Conservation (phyloP, 1,140 invertebrate genomes). For the Monomorium pharaonis region DNA sequence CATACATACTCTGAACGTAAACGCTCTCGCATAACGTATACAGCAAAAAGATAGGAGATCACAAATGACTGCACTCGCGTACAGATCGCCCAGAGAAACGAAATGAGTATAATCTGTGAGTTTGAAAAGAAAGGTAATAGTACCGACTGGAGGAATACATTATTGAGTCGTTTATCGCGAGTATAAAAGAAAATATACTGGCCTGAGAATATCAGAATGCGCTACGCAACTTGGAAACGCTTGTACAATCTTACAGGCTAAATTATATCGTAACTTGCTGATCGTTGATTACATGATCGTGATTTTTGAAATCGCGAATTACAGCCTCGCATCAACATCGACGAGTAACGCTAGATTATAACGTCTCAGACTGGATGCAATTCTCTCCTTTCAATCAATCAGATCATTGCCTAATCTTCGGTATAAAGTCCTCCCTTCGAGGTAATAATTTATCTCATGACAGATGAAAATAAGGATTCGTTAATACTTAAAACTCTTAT, state of each 20-base stretch:
- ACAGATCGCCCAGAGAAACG: constrained; percentile 6
- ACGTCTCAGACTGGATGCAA: not conserved
- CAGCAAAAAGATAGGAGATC: constrained; percentile 62
- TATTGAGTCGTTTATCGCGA: not conserved
- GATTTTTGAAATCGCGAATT: constrained; percentile 2
- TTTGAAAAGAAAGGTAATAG: not conserved
- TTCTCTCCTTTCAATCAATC: constrained; percentile 6
- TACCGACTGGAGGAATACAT: not conserved
- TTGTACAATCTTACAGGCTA: constrained; percentile 22
- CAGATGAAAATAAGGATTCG: constrained; percentile 49
- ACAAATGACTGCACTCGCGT: constrained; percentile 57
- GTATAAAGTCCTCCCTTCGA: not conserved
- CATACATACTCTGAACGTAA: constrained; percentile 52
- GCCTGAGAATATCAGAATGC: constrained; percentile 48
- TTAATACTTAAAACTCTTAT: constrained; percentile 60
- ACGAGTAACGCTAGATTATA: constrained; percentile 11
- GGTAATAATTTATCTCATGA: not conserved
- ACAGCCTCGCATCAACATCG: not conserved
- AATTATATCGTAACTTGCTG: constrained; percentile 18
- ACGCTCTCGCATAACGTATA: constrained; percentile 45
- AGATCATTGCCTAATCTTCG: constrained; percentile 7
- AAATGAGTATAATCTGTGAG: constrained; percentile 25
- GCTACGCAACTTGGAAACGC: not conserved
- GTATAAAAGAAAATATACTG: constrained; percentile 42
- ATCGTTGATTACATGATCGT: constrained; percentile 34